Percentiles rank a stretch among this genome's conserved stretches.
These are phyloP conservation scores for Discoglossus pictus DNA, from an alignment of 2,797 vertebrate species.

Conservation along the genomic window DNA sequence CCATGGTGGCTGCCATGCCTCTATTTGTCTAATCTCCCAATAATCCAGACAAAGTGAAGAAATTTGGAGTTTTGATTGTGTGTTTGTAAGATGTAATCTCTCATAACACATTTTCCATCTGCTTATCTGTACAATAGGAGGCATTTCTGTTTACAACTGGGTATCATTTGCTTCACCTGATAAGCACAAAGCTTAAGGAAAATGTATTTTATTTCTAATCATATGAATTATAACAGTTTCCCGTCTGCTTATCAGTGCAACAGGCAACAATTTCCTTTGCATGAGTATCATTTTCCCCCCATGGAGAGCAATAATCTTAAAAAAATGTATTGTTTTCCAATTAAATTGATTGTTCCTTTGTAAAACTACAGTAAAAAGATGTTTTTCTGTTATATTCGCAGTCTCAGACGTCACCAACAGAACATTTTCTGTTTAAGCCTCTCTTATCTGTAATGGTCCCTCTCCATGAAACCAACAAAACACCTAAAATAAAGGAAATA, in stretches of 20 bases:
- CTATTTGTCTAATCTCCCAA: conserved; percentile 6
- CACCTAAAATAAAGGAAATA: no score
- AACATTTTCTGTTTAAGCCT: no score
- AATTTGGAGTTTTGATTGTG: conserved; percentile 24
- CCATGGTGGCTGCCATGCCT: no score
- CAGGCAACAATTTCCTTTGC: conserved; percentile 8
- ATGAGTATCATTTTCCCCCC: neutral
- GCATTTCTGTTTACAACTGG: conserved; percentile 30
- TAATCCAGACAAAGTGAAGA: conserved; percentile 21
- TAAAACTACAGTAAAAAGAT: no score
- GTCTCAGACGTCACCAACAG: no score
- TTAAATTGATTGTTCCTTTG: neutral
- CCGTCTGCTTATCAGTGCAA: conserved; percentile 20
- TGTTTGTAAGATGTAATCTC: conserved; percentile 26
- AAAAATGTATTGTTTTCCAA: neutral
- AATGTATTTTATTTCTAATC: conserved; percentile 28
- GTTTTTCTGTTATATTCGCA: no score
- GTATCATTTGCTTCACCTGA: conserved; percentile 19
- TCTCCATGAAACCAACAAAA: no score
- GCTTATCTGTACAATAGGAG: conserved; percentile 39
- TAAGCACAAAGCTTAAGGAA: conserved; percentile 10
- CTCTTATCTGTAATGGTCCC: no score
- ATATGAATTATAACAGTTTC: conserved; percentile 16
- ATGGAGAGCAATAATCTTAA: conserved; percentile 4
- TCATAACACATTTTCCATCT: conserved; percentile 38